Percentiles rank a stretch among this genome's conserved stretches.
phyloP scores from a whole-genome alignment of 2,797 vertebrate genomes.

The Sorex maritimensis region DNA sequence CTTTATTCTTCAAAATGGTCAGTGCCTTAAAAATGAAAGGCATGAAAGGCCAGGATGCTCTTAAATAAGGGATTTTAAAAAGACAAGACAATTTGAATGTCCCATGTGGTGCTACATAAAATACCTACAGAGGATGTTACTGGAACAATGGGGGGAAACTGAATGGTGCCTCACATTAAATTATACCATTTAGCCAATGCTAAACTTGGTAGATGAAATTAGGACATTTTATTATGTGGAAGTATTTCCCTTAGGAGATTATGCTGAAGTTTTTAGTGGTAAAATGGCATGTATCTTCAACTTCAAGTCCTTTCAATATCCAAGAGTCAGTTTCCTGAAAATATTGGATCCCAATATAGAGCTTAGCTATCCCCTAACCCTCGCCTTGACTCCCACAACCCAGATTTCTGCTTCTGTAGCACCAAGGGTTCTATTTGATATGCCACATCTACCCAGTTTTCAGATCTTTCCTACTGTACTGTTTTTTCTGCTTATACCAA shows the following conservation, averaged over 20 bases:
- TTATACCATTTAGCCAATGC: neutral
- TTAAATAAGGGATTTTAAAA: slow-evolving; percentile 4
- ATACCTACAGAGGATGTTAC: neutral
- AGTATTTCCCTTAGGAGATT: neutral
- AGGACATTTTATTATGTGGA: slow-evolving; percentile 3
- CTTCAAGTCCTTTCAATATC: neutral
- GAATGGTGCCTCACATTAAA: neutral
- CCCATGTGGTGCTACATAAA: neutral
- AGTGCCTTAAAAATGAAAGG: slow-evolving; percentile 29
- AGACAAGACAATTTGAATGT: neutral
- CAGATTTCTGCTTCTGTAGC: neutral
- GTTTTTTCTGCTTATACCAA: slow-evolving; percentile 25
- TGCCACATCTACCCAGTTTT: neutral
- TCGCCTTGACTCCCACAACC: neutral
- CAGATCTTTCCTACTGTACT: neutral
- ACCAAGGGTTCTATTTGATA: neutral
- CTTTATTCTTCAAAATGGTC: slow-evolving; percentile 21
- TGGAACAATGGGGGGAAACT: neutral
- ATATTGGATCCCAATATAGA: neutral
- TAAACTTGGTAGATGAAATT: slow-evolving; percentile 52
- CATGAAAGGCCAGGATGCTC: neutral
- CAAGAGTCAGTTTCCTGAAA: neutral
- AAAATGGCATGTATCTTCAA: slow-evolving; percentile 30
- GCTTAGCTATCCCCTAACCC: no score
- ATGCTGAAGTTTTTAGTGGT: slow-evolving; percentile 2